These are phyloP conservation scores for Euplagia quadripunctaria DNA, from an alignment of 2,888 invertebrate species.

Conservation along the genomic window DNA sequence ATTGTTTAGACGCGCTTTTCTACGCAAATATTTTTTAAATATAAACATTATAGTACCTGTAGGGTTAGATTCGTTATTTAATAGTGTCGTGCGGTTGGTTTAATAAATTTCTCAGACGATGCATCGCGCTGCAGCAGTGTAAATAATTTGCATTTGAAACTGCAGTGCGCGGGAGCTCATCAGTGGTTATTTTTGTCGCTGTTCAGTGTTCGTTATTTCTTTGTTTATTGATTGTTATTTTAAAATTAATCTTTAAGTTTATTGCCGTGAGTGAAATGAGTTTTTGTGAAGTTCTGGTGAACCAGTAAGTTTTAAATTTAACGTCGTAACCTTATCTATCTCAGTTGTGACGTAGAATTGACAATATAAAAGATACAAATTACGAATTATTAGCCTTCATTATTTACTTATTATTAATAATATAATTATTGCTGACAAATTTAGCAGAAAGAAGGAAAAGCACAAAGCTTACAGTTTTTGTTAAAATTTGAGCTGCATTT, in stretches of 20 bases:
- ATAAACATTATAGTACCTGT: slow-evolving; percentile 54
- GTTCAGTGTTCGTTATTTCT: slow-evolving; percentile 74
- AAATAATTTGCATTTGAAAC: slow-evolving; percentile 84
- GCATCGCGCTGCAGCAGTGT: slow-evolving; percentile 77
- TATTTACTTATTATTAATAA: neutral
- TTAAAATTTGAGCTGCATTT: neutral
- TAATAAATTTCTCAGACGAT: slow-evolving; percentile 60
- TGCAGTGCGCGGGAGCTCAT: slow-evolving; percentile 80
- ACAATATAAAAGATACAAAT: neutral
- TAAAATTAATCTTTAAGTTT: slow-evolving; percentile 61
- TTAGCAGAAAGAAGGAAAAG: neutral
- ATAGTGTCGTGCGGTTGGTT: slow-evolving; percentile 40
- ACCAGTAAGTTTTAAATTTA: slow-evolving; percentile 52
- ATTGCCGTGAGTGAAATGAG: slow-evolving; percentile 66
- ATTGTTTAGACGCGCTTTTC: slow-evolving; percentile 82
- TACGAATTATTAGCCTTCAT: neutral
- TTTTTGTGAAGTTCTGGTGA: slow-evolving; percentile 57
- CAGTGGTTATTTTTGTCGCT: slow-evolving; percentile 81
- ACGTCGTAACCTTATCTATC: slow-evolving; percentile 15
- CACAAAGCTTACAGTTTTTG: neutral
- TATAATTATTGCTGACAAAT: neutral
- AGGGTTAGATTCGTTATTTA: slow-evolving; percentile 36
- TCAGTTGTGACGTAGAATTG: neutral
- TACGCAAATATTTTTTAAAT: slow-evolving; percentile 73
- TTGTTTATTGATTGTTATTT: slow-evolving; percentile 65